These are phyloP conservation scores for Rhea americana DNA, from an alignment of 2,113 vertebrate species.

Conservation along the genomic window DNA sequence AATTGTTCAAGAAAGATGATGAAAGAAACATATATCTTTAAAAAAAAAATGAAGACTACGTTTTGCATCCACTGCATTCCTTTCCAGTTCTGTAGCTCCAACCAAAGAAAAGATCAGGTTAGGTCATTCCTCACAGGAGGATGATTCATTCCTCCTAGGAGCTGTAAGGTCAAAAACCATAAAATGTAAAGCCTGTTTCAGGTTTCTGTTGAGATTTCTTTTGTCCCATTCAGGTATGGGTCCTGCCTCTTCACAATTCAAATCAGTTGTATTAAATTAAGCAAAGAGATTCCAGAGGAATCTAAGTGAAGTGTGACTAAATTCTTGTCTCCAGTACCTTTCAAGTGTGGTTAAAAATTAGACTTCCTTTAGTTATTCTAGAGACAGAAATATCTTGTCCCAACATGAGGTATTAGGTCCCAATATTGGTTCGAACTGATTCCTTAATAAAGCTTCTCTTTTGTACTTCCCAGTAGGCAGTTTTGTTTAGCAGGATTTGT, in stretches of 20 bases:
- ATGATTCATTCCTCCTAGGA: conserved; percentile 55
- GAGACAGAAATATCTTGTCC: conserved; percentile 41
- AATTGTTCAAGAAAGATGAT: not conserved
- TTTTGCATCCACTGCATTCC: not conserved
- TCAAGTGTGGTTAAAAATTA: conserved; percentile 74
- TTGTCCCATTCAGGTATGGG: conserved; percentile 56
- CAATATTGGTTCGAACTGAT: conserved; percentile 43
- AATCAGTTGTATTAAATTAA: conserved; percentile 68
- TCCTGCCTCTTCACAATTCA: conserved; percentile 37
- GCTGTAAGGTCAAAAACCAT: conserved; percentile 36
- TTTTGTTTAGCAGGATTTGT: not conserved
- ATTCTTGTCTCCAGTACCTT: conserved; percentile 67
- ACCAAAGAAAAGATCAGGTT: conserved; percentile 4
- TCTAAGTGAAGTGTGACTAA: conserved; percentile 74
- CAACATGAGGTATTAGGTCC: conserved; percentile 57
- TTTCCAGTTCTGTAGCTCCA: conserved; percentile 16
- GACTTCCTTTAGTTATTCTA: conserved; percentile 36
- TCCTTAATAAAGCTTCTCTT: conserved; percentile 56
- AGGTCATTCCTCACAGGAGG: not conserved
- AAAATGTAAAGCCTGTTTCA: conserved; percentile 53
- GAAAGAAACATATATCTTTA: not conserved
- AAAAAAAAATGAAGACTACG: not conserved
- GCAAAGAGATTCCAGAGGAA: conserved; percentile 73
- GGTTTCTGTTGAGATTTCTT: conserved; percentile 65
- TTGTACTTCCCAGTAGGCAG: conserved; percentile 67